Conservation (phyloP, 2,113 vertebrate genomes). For the Crotalus viridis region DNA sequence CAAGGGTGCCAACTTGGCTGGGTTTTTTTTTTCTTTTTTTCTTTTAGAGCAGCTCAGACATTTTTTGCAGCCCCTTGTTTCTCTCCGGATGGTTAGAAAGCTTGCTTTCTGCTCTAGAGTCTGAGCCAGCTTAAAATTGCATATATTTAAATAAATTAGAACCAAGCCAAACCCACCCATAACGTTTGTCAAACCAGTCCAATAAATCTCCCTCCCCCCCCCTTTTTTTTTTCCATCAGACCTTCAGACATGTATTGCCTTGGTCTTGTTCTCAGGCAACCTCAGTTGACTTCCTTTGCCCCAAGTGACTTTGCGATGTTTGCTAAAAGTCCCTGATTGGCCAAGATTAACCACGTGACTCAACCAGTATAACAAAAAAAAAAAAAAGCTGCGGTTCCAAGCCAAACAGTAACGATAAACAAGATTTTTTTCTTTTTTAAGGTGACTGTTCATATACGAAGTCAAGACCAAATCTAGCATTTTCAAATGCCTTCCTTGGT, state of each 20-base stretch:
- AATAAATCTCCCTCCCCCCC: neutral
- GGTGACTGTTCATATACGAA: neutral
- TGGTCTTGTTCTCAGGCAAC: neutral
- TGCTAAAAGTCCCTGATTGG: neutral
- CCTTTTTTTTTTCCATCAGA: neutral
- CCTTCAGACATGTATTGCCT: neutral
- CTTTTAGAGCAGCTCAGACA: neutral
- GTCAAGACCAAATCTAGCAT: neutral
- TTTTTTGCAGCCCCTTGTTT: neutral
- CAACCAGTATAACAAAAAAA: neutral
- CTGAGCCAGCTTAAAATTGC: slow-evolving; percentile 9
- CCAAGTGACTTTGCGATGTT: neutral
- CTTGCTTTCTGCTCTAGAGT: neutral
- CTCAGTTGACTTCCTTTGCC: neutral
- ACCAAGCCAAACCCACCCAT: neutral
- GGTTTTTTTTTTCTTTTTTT: neutral
- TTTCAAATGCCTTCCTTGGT: neutral
- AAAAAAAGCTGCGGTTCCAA: neutral
- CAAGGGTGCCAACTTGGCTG: slow-evolving; percentile 4
- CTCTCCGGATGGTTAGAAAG: neutral
- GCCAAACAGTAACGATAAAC: neutral
- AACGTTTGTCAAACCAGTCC: neutral
- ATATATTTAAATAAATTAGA: slow-evolving; percentile 18
- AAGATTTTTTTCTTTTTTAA: neutral
- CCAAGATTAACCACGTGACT: neutral